Evolutionary conservation across 2,888 invertebrate species (phyloP), one percentile per base, ranked within the genome.

Genomic region (Drosophila kanekoi): DNA sequence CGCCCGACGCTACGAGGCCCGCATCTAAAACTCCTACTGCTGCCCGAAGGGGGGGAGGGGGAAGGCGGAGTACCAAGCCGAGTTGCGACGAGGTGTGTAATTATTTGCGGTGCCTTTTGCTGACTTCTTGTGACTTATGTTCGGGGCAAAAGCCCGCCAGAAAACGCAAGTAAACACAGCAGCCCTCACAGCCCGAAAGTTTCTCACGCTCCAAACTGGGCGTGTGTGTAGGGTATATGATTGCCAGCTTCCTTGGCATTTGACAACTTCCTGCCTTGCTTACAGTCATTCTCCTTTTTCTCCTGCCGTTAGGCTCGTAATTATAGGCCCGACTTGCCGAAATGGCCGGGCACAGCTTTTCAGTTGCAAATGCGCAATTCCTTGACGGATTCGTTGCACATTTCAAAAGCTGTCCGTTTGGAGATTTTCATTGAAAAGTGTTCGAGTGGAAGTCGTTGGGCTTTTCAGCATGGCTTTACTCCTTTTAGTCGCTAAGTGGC

Each of bases 391-490:
- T 78, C 84, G 85, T 81, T 83, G 83, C 83, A 83, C 83, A 83
- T 87, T 83, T 83, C 61, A 70, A 72, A 72, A 45, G 41, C 43
- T n/a, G 71, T 57, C 6, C 48, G 11, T 54, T 59, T 57, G 49
- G 49, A 61, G 63, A 79, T 80, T 80, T 82, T 76, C 72, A 88
- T 88, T 88, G 79, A 88, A 88, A 88, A 88, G 87, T 88, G 87
- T 88, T 88, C 87, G 79, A 77, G 84, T 88, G 87, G 87, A 88
- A 88, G 84, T 81, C 79, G 76, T 88, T 88, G 67, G 87, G 89
- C 88, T 86, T 88, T 89, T 84, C 76, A 68, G 64, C 70, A 64
- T 59, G 57, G 40, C 57, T 62, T 75, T 64, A 68, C 61, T 77
- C 60, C 72, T 71, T 70, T 63, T 45, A 44, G 52, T 48, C 32